Evolutionary conservation across 2,888 invertebrate species (phyloP), one percentile per base, ranked within the genome.

Genomic region (Agonopterix alstromeriana): DNA sequence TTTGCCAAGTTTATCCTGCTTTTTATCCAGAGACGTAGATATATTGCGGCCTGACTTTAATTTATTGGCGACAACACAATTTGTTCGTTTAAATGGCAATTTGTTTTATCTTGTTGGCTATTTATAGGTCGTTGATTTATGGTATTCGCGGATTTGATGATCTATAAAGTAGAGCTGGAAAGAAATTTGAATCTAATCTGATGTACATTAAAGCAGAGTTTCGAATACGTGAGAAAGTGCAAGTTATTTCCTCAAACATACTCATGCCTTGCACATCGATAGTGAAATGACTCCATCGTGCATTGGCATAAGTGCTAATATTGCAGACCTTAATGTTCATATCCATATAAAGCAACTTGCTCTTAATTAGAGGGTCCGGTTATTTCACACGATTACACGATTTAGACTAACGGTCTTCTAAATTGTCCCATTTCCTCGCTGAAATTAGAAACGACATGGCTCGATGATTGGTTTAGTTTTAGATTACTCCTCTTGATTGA

Each of bases 351-450:
- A 12, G 9, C 42, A 9, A 10, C 12, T 8, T 10, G 9, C 9
- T 42, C n/a, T 9, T 10, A 10, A 12, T 12, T 42, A 42, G 12
- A 10, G 36, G 40, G 35, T 10, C 27, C 11, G 8, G 41, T 40
- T 38, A 45, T 10, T 40, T 46, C 42, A 11, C 35, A 10, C 8
- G 38, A 10, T 35, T 35, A 42, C 40, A 11, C 43, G 43, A 14
- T 45, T 40, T 5, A 45, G 48, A 48, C 46, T 55, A 53, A 53
- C 50, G 47, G 43, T 48, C 41, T 35, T 41, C 35, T 14, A 56
- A 60, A 59, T 57, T 43, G 54, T 48, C 10, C 42, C 45, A 57
- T 60, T 61, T 57, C 56, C 60, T 54, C 35, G 36, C 42, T 41
- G 48, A 54, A 55, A 51, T 51, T 53, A 46, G 48, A 35, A 46